Evolutionary conservation across 2,797 vertebrate species (phyloP).

Genomic region (Helarctos malayanus): DNA sequence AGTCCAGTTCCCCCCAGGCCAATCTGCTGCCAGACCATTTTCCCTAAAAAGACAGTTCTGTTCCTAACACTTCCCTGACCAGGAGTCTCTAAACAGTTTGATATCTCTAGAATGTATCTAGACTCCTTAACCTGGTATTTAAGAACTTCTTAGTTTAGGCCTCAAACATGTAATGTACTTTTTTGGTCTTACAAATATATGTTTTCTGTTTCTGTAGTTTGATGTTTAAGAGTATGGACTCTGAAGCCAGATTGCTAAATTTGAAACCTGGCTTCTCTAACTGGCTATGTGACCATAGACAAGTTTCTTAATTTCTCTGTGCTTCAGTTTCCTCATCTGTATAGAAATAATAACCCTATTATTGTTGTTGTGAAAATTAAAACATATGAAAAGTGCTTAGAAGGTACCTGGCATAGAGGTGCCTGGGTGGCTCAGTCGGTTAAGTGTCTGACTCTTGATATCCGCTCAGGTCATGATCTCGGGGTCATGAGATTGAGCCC

Average conservation of each 20-base stretch:
- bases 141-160: slow-evolving; percentile 38
- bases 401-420: too few relatives aligned
- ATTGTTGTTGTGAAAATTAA: too few relatives aligned
- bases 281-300: background rate
- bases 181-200: background rate
- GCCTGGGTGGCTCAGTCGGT: background rate
- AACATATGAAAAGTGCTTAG: too few relatives aligned
- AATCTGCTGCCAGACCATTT: background rate
- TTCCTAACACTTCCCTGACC: background rate
- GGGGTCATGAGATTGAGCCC: background rate
- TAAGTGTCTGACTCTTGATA: background rate
- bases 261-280: slow-evolving; percentile 29
- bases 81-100: background rate
- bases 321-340: too few relatives aligned
- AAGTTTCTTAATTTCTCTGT: background rate
- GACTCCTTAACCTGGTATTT: background rate
- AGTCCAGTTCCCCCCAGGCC: background rate
- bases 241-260: background rate
- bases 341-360: too few relatives aligned
- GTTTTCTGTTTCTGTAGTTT: slow-evolving; percentile 19
- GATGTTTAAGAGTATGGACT: background rate
- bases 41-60: background rate
- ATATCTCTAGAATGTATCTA: slow-evolving; percentile 28
- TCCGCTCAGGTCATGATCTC: background rate
- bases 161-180: background rate